Evolutionary conservation across 2,888 invertebrate species (phyloP), one percentile per base, ranked within the genome.

Genomic region (Ennomos quercinarius): DNA sequence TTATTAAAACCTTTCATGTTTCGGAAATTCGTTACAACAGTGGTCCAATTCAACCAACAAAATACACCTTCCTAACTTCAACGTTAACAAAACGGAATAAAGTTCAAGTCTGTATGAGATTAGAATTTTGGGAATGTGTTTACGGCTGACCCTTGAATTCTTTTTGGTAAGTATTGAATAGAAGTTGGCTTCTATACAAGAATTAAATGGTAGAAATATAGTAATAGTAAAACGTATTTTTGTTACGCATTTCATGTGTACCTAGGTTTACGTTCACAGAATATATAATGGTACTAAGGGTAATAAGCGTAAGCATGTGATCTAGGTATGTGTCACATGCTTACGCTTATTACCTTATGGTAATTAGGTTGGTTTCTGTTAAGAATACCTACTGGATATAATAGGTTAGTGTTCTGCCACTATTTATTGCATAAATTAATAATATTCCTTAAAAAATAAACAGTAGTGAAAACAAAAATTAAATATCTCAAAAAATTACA

Each of bases 21-120:
- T 43, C 5, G 37, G 39, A 44, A 38, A 10, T 44, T 10, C 38
- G 10, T 48, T 34, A 13, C 13, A 83, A 78, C 77, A 80, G 70
- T 43, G 42, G 13, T 46, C 41, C 10, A 34, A 10, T 46, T 39
- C 10, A 34, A 10, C 40, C 39, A 38, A 46, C 12, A 44, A 13
- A 39, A 4, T 27, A 40, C 27, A 27, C 6, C 2, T 37, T 13
- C 10, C 17, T 37, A 34, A 39, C n/a, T 49, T 51, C 1, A 36
- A 49, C 44, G 27, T 27, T 53, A 41, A 17, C 2, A 4, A 8
- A 9, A 45, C 8, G 17, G 1, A 3, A 11, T 12, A 53, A 10
- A 36, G 48, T 49, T 12, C 9, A 54, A 12, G 37, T 53, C 44
- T 2, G 1, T 2, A 44, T 48, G 58, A 8, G 4, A n/a, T 8